A percentile compares a stretch with the other conserved stretches of the same genome.
phyloP scores from a whole-genome alignment of 2,888 invertebrate genomes.

The Ferdinandea cuprea region DNA sequence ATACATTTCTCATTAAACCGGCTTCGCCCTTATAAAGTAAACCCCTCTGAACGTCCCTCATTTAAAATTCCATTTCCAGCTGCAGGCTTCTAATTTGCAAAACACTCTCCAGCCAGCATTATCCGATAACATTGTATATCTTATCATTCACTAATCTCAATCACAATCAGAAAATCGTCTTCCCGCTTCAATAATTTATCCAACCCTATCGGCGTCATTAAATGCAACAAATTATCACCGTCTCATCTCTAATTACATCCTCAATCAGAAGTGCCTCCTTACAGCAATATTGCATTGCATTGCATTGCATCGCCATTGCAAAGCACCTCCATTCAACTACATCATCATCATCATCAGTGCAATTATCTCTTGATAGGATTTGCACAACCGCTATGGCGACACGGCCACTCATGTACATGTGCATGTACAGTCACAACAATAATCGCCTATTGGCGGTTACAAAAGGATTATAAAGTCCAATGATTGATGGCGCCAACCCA shows the following conservation, averaged over 20 bases:
- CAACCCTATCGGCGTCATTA: conserved; percentile 12
- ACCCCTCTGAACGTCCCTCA: too few relatives aligned
- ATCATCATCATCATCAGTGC: not conserved
- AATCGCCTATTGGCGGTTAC: not conserved
- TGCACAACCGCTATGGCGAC: not conserved
- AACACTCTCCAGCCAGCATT: not conserved
- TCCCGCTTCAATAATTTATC: conserved; percentile 27
- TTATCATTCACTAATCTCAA: conserved; percentile 1
- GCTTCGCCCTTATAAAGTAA: too few relatives aligned
- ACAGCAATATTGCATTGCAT: conserved; percentile 14
- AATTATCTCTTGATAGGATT: not conserved
- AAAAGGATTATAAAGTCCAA: conserved; percentile 1
- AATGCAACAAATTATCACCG: conserved; percentile 41
- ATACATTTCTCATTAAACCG: too few relatives aligned
- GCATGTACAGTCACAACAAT: not conserved
- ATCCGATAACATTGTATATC: not conserved
- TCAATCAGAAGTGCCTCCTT: conserved; percentile 21
- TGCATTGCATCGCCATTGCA: not conserved
- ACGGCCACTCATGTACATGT: too few relatives aligned
- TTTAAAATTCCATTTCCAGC: too few relatives aligned
- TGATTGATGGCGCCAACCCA: conserved; percentile 20
- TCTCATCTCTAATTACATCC: conserved; percentile 36
- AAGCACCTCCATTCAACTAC: not conserved
- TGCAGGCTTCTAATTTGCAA: not conserved
- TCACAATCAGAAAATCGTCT: not conserved